Percentiles rank a stretch among this genome's conserved stretches.
These are phyloP conservation scores for Etia nguti DNA, from an alignment of 2,113 vertebrate genomes.

Conservation along the genomic window DNA sequence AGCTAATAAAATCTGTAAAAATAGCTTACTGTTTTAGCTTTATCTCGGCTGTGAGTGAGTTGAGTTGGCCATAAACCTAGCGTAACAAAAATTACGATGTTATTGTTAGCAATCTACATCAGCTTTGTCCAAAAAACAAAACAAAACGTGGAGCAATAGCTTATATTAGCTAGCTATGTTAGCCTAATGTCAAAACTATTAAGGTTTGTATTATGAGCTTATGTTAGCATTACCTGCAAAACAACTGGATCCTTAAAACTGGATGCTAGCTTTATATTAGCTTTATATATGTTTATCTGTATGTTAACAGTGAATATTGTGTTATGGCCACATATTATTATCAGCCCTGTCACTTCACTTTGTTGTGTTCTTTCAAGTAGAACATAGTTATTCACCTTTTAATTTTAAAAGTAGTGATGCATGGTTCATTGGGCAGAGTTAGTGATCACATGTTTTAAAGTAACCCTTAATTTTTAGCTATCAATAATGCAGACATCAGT, in stretches of 20 bases:
- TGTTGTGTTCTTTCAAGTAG: background rate
- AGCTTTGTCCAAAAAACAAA: background rate
- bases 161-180: background rate
- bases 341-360: background rate
- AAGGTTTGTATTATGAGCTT: background rate
- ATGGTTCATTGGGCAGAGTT: background rate
- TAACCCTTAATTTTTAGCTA: background rate
- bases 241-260: background rate
- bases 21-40: background rate
- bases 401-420: background rate
- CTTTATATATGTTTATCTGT: background rate
- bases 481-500: background rate
- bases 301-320: background rate
- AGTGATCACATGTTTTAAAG: background rate
- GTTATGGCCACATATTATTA: background rate
- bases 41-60: background rate
- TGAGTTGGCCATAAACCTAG: background rate
- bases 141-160: background rate
- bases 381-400: background rate
- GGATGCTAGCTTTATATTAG: background rate
- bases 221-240: background rate
- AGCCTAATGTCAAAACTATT: background rate
- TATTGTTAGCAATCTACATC: background rate
- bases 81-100: background rate
- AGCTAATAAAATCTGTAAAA: background rate